These are phyloP conservation scores for Lapara coniferarum DNA, from an alignment of 2,888 invertebrate genomes.

Conservation along the genomic window DNA sequence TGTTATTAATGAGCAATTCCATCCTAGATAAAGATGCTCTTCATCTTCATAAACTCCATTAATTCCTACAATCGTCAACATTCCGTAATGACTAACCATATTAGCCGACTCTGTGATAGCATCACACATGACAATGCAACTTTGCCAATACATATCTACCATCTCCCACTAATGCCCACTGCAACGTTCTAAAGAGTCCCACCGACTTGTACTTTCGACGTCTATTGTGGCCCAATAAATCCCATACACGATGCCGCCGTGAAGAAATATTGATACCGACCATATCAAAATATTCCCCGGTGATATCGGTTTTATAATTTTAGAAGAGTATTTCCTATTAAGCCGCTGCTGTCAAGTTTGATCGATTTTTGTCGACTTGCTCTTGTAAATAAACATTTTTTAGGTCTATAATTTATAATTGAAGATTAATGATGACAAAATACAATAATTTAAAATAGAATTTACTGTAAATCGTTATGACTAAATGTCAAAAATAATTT, in stretches of 20 bases:
- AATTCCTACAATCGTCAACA: constrained; percentile 51
- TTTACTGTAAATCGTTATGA: constrained; percentile 2
- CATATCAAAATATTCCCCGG: constrained; percentile 3
- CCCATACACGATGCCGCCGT: constrained; percentile 63
- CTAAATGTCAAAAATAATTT: constrained; percentile 19
- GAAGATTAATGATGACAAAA: background rate
- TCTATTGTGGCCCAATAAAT: constrained; percentile 52
- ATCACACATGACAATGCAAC: constrained; percentile 70
- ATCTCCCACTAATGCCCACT: constrained; percentile 51
- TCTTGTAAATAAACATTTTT: too few relatives aligned
- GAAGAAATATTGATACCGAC: constrained; percentile 3
- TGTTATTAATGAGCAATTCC: too few relatives aligned
- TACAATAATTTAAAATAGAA: background rate
- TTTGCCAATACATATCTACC: constrained; percentile 71
- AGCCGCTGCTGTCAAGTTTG: background rate
- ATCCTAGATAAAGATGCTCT: background rate
- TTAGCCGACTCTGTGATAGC: constrained; percentile 50
- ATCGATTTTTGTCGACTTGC: background rate
- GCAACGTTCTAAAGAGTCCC: constrained; percentile 54
- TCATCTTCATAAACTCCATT: constrained; percentile 10
- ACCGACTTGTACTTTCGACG: constrained; percentile 60
- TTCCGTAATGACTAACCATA: constrained; percentile 62
- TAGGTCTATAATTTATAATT: background rate
- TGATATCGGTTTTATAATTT: background rate
- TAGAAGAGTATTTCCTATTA: background rate